Conservation (phyloP, 2,113 vertebrate species). For the Octodon degus region DNA sequence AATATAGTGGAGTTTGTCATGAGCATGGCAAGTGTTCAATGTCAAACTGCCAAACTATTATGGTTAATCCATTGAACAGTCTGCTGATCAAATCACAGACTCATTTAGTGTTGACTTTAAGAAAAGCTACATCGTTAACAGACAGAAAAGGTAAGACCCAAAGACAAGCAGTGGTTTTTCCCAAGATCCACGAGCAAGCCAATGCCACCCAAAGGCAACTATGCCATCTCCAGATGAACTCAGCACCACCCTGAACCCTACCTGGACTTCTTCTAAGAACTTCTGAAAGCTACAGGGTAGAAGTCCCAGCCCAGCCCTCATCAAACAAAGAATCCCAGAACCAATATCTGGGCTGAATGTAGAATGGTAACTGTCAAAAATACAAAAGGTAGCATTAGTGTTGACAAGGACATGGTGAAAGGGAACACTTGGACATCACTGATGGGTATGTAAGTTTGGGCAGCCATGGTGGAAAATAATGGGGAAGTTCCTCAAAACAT, state of each 20-base stretch:
- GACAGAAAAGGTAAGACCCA: neutral
- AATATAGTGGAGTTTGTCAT: neutral
- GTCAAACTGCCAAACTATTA: neutral
- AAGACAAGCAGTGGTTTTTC: neutral
- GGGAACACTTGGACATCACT: neutral
- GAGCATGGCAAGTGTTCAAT: neutral
- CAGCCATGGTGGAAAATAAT: neutral
- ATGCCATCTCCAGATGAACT: neutral
- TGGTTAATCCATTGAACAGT: neutral
- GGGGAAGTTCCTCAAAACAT: neutral
- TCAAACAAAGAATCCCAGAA: neutral
- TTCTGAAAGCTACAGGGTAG: neutral
- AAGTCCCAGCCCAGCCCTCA: neutral
- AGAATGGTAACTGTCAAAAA: neutral
- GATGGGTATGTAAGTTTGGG: neutral
- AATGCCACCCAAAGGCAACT: accelerated
- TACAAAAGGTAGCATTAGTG: neutral
- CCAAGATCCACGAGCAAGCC: neutral
- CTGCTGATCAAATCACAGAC: neutral
- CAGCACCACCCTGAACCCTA: neutral
- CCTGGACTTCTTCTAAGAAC: neutral
- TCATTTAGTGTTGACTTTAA: neutral
- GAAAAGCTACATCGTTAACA: neutral
- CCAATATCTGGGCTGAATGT: neutral
- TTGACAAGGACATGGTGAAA: neutral